Evolutionary conservation across 2,888 invertebrate species (phyloP).

Genomic region (Xylota segnis): DNA sequence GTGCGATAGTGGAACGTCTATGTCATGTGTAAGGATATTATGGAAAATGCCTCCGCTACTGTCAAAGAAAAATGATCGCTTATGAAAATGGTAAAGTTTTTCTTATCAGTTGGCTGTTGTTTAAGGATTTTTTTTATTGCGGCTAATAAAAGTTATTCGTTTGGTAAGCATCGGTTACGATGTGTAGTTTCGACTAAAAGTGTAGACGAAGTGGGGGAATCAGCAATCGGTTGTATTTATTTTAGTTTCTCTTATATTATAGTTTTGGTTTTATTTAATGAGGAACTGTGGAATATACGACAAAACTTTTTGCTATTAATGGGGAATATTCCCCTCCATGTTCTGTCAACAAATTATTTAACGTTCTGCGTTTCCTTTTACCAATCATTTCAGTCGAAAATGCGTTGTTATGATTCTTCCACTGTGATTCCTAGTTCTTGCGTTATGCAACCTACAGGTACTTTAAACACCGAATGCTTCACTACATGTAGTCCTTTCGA

Average conservation of each 20-base stretch:
- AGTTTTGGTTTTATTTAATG: neutral
- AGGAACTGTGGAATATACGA: neutral
- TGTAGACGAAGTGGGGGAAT: neutral
- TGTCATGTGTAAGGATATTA: slow-evolving; percentile 25
- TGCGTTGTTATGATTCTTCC: no score
- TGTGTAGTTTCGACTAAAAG: neutral
- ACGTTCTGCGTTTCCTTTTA: no score
- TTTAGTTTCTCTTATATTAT: slow-evolving; percentile 4
- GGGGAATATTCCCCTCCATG: no score
- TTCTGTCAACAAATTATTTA: no score
- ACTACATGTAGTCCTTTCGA: no score
- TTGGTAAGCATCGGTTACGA: slow-evolving; percentile 13
- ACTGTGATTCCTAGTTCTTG: no score
- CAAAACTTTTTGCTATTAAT: neutral
- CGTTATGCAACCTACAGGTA: no score
- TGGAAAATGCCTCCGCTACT: slow-evolving; percentile 21
- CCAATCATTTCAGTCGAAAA: no score
- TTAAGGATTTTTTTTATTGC: slow-evolving; percentile 66
- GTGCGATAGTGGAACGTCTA: slow-evolving; percentile 57
- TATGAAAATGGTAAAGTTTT: slow-evolving; percentile 75
- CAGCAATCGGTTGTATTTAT: neutral
- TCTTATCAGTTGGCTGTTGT: slow-evolving; percentile 68
- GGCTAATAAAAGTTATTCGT: slow-evolving; percentile 59
- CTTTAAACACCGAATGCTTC: no score
- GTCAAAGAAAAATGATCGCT: slow-evolving; percentile 64